A percentile compares a stretch with the other conserved stretches of the same genome.
Evolutionary conservation across 2,888 invertebrate genomes (phyloP).

Genomic region (Stenotaenia linearis): DNA sequence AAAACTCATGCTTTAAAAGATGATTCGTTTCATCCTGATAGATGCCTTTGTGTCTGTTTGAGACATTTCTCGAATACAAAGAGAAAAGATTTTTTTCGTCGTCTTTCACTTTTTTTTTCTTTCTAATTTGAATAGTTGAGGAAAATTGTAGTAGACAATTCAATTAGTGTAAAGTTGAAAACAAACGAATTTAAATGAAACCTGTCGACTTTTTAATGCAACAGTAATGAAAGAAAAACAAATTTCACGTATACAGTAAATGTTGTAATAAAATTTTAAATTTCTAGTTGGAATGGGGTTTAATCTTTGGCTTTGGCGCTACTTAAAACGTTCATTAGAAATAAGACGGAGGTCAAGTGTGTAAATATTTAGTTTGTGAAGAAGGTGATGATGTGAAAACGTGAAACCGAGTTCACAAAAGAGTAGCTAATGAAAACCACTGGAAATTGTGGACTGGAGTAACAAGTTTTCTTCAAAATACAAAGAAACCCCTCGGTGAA

Average conservation of each 20-base stretch:
- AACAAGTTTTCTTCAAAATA: not conserved
- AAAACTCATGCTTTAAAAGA: not conserved
- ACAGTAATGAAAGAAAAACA: not conserved
- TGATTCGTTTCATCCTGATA: not conserved
- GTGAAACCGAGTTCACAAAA: not conserved
- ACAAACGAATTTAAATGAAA: not conserved
- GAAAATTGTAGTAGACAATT: not conserved
- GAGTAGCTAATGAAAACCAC: slow-evolving; percentile 17
- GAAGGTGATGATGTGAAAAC: not conserved
- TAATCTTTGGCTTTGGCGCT: not conserved
- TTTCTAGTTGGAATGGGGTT: too few species aligned
- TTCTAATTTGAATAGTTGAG: not conserved
- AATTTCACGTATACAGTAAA: too few species aligned
- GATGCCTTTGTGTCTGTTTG: not conserved
- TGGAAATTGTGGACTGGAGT: not conserved
- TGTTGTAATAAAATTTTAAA: too few species aligned
- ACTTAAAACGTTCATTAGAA: not conserved
- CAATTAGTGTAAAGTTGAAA: not conserved
- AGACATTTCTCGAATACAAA: not conserved
- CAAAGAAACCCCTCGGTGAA: not conserved
- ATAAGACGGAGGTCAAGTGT: not conserved
- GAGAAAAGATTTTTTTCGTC: not conserved
- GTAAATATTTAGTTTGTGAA: slow-evolving; percentile 3
- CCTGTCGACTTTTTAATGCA: not conserved
- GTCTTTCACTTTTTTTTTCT: not conserved